Percentiles rank a stretch among this genome's conserved stretches.
phyloP scores from a whole-genome alignment of 2,888 invertebrate species.

The Toxonevra muliebris region DNA sequence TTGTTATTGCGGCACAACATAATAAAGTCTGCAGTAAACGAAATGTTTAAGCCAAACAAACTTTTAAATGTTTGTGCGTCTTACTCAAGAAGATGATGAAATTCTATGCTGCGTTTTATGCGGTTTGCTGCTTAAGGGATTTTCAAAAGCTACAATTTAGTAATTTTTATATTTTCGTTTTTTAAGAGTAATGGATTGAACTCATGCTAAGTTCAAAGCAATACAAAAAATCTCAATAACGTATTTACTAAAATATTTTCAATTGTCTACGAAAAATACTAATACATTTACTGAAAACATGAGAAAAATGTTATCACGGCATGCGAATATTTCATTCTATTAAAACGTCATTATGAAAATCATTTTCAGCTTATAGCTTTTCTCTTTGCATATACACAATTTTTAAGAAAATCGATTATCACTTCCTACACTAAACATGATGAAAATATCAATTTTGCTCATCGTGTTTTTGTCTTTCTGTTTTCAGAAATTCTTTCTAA shows the following conservation, averaged over 20 bases:
- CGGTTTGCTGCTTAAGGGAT: too few species aligned
- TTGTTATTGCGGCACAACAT: neutral
- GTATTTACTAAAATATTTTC: too few species aligned
- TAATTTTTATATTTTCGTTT: neutral
- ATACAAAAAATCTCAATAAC: too few species aligned
- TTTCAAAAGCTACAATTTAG: too few species aligned
- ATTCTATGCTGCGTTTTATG: neutral
- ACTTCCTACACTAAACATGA: neutral
- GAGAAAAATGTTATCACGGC: too few species aligned
- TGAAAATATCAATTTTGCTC: too few species aligned
- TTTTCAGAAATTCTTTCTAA: neutral
- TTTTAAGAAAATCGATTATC: constrained; percentile 16
- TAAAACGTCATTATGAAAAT: constrained; percentile 15
- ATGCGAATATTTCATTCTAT: constrained; percentile 6
- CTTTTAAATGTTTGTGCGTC: neutral
- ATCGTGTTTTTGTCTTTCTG: too few species aligned
- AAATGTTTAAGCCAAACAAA: too few species aligned
- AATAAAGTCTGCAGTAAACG: too few species aligned
- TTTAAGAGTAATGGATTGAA: neutral
- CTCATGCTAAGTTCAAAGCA: neutral
- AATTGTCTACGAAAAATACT: too few species aligned
- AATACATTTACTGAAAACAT: too few species aligned
- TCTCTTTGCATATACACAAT: neutral
- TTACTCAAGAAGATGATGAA: neutral
- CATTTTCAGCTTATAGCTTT: neutral